Conservation (phyloP, 2,113 vertebrate genomes). For the Tringa solitaria region DNA sequence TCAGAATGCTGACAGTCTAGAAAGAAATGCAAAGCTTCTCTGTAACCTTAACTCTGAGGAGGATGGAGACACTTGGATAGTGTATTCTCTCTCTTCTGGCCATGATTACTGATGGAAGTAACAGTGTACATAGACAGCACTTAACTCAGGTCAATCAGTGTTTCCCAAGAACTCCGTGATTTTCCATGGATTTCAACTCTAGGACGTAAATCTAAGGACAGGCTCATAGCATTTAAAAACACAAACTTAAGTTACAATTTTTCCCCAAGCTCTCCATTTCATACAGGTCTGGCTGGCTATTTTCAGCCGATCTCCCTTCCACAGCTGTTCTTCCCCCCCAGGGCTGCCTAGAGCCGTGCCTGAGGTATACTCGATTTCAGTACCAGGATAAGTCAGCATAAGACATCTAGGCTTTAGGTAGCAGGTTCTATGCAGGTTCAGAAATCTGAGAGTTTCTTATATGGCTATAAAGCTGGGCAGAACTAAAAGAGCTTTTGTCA, state of each 20-base stretch:
- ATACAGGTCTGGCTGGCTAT: not conserved
- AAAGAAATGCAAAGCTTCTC: not conserved
- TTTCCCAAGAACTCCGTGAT: not conserved
- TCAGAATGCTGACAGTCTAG: not conserved
- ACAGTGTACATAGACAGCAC: rapidly evolving
- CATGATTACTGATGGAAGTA: not conserved
- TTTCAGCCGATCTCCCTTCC: not conserved
- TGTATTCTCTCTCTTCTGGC: not conserved
- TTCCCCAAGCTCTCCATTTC: not conserved
- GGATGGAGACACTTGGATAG: not conserved
- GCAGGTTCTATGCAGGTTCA: not conserved
- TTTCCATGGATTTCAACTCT: not conserved
- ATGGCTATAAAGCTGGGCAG: not conserved
- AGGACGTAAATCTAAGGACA: not conserved
- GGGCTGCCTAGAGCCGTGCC: not conserved
- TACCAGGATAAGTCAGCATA: not conserved
- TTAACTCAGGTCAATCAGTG: not conserved
- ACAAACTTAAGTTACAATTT: not conserved
- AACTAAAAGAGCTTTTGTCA: not conserved
- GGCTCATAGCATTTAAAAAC: not conserved
- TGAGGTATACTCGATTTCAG: not conserved
- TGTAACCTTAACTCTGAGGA: not conserved
- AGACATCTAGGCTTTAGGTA: not conserved
- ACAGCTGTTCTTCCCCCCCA: not conserved
- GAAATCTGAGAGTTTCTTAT: not conserved